Percentiles rank a stretch among this genome's conserved stretches.
Conservation (phyloP, 2,888 invertebrate species). For the Maniola hyperantus region DNA sequence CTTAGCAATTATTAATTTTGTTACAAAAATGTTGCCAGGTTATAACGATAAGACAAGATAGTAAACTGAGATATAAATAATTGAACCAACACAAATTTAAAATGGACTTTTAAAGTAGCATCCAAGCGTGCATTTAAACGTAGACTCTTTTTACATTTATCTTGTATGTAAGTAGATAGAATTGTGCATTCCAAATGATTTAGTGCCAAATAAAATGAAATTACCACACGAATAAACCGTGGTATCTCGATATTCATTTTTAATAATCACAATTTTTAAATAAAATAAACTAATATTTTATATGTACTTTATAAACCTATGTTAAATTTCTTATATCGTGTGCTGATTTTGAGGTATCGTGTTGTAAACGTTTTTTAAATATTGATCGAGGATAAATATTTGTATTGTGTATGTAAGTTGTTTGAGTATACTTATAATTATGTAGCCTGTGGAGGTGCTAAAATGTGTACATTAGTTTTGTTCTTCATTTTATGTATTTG, state of each 20-base stretch:
- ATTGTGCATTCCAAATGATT: conserved; percentile 76
- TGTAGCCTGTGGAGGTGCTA: conserved; percentile 77
- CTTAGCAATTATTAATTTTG: too few species aligned
- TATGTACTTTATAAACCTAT: conserved; percentile 33
- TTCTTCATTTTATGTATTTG: conserved; percentile 60
- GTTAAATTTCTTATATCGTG: conserved; percentile 54
- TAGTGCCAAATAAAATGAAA: conserved; percentile 75
- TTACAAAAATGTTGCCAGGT: conserved; percentile 34
- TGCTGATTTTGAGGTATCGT: conserved; percentile 62
- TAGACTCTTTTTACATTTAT: conserved; percentile 56
- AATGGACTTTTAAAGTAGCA: conserved; percentile 42
- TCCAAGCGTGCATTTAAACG: conserved; percentile 33
- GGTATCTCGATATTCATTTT: conserved; percentile 56
- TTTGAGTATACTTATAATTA: conserved; percentile 42
- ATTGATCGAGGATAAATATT: conserved; percentile 52
- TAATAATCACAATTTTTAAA: conserved; percentile 69
- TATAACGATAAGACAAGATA: conserved; percentile 17
- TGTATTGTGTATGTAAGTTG: conserved; percentile 46
- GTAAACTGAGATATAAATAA: conserved; percentile 6
- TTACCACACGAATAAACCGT: conserved; percentile 55
- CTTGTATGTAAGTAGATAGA: conserved; percentile 66
- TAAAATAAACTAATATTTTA: conserved; percentile 44
- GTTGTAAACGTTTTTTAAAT: conserved; percentile 55
- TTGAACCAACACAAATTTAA: conserved; percentile 52
- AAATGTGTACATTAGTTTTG: conserved; percentile 60